Percentiles rank a stretch among this genome's conserved stretches.
These are phyloP conservation scores for Ormyrus nitidulus DNA, from an alignment of 2,888 invertebrate species.

Conservation along the genomic window DNA sequence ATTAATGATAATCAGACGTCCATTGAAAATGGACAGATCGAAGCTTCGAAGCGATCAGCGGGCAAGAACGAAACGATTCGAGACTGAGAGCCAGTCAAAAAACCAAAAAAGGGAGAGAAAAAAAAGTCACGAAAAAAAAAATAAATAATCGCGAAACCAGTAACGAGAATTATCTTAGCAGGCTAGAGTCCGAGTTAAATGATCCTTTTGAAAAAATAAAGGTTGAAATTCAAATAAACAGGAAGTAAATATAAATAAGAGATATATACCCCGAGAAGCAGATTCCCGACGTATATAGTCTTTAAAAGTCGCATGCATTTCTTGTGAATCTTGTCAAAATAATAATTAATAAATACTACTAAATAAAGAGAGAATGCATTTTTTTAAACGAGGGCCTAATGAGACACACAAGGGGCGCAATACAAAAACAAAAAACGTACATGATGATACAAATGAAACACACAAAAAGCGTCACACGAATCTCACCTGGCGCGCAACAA, in stretches of 20 bases:
- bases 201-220: slow-evolving; percentile 11
- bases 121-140: slow-evolving; percentile 9
- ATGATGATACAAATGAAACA: neutral
- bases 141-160: neutral
- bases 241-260: slow-evolving; percentile 18
- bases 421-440: slow-evolving; percentile 36
- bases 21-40: slow-evolving; percentile 55
- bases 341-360: slow-evolving; percentile 5
- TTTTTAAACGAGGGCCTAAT: slow-evolving; percentile 53
- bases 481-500: slow-evolving; percentile 10
- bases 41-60: slow-evolving; percentile 54
- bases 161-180: slow-evolving; percentile 41
- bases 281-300: slow-evolving; percentile 43
- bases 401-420: slow-evolving; percentile 52
- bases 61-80: slow-evolving; percentile 42
- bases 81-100: slow-evolving; percentile 49
- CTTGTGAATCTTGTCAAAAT: slow-evolving; percentile 48
- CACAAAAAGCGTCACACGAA: slow-evolving; percentile 1
- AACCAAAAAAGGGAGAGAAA: slow-evolving; percentile 34
- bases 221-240: no score
- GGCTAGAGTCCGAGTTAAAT: slow-evolving; percentile 22
- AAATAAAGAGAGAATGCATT: slow-evolving; percentile 37
- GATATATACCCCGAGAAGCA: slow-evolving; percentile 5
- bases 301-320: slow-evolving; percentile 51
- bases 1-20: slow-evolving; percentile 40